Evolutionary conservation across 2,888 invertebrate genomes (phyloP).

Genomic region (Drosophila paramelanica): DNA sequence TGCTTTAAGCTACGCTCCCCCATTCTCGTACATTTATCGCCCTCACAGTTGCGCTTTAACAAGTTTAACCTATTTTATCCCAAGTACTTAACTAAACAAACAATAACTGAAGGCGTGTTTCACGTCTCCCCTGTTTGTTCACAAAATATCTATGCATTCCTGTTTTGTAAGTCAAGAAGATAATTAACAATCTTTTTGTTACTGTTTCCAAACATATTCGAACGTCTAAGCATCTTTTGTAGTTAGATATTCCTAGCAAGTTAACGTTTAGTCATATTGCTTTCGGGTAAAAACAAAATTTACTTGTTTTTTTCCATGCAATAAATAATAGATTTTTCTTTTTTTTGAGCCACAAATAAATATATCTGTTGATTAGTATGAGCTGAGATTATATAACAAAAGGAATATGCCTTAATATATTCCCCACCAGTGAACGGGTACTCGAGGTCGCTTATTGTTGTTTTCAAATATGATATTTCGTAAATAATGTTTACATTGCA

Average conservation of each 20-base stretch:
- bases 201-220: conserved; percentile 10
- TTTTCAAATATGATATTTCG: not conserved
- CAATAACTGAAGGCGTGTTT: conserved; percentile 17
- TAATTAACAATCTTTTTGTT: conserved; percentile 25
- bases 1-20: conserved; percentile 4
- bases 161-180: conserved; percentile 16
- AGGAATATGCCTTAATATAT: too few species aligned
- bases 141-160: conserved; percentile 11
- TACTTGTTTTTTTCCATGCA: not conserved
- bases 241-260: not conserved
- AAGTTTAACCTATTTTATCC: conserved; percentile 21
- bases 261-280: not conserved
- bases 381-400: not conserved
- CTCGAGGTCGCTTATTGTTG: too few species aligned
- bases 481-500: not conserved
- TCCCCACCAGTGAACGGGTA: too few species aligned
- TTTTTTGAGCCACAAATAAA: not conserved
- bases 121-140: conserved; percentile 1
- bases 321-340: not conserved
- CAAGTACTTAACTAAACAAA: conserved; percentile 12
- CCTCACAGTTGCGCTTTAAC: conserved; percentile 6
- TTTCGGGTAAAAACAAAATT: not conserved
- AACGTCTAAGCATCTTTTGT: not conserved
- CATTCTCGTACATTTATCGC: conserved; percentile 6
- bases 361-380: not conserved